Evolutionary conservation across 2,113 vertebrate genomes (phyloP).

Genomic region (Eurystomus gularis): DNA sequence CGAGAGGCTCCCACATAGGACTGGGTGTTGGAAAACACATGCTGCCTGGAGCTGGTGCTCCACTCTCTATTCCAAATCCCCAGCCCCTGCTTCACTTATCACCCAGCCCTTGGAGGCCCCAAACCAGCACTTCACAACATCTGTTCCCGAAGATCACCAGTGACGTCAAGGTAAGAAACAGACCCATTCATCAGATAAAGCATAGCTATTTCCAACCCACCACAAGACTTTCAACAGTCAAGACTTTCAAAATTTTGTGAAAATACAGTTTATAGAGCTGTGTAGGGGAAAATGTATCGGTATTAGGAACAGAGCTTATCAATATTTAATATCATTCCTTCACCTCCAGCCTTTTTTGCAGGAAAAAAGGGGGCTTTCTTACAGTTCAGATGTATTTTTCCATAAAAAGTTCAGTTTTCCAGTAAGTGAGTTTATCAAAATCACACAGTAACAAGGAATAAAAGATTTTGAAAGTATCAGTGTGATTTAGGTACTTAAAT

Average conservation of each 20-base stretch:
- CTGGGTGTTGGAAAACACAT: background rate
- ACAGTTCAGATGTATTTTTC: background rate
- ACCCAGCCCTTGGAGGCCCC: background rate
- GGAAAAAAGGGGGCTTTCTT: background rate
- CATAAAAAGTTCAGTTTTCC: background rate
- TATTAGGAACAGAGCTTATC: background rate
- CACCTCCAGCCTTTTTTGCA: background rate
- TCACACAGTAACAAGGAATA: background rate
- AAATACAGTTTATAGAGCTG: background rate
- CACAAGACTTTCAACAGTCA: background rate
- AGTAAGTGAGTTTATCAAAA: background rate
- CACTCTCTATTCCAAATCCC: background rate
- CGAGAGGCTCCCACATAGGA: fast-evolving
- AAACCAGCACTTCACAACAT: background rate
- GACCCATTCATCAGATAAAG: fast-evolving
- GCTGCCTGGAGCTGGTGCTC: background rate
- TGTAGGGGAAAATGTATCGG: background rate
- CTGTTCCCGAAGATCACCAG: fast-evolving
- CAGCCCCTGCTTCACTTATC: background rate
- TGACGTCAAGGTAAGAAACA: background rate
- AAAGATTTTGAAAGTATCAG: background rate
- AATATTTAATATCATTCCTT: background rate
- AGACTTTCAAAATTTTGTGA: background rate
- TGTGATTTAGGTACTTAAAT: background rate
- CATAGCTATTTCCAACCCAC: background rate